These are phyloP conservation scores for Troides oblongomaculatus DNA, from an alignment of 2,888 invertebrate genomes.

Conservation along the genomic window DNA sequence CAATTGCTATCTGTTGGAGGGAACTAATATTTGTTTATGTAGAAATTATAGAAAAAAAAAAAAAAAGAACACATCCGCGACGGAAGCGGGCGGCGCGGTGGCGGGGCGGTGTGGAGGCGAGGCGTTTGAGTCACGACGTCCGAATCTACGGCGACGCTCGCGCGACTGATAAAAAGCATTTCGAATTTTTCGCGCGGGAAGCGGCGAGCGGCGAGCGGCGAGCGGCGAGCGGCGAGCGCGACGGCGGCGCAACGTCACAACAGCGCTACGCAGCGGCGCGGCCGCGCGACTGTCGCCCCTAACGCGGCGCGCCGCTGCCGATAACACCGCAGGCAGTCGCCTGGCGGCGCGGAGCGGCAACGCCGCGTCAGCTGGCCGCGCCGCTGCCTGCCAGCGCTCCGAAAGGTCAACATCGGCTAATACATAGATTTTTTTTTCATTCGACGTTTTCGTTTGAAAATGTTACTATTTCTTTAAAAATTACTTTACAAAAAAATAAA, in stretches of 20 bases:
- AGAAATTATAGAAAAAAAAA: not conserved
- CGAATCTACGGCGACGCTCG: constrained; percentile 11
- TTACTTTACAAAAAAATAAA: too few species aligned
- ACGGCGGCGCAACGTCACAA: constrained; percentile 65
- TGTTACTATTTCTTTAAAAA: too few species aligned
- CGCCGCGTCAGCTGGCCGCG: constrained; percentile 78
- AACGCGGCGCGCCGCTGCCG: constrained; percentile 56
- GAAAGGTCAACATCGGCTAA: constrained; percentile 78
- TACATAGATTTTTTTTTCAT: constrained; percentile 59
- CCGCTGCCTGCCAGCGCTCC: constrained; percentile 71
- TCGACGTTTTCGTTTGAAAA: constrained; percentile 56
- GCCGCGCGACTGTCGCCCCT: constrained; percentile 52
- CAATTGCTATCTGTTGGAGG: too few species aligned
- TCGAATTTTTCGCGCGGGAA: constrained; percentile 80
- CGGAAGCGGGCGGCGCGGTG: not conserved
- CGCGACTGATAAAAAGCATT: constrained; percentile 62
- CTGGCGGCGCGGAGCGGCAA: constrained; percentile 61
- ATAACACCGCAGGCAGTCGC: constrained; percentile 62
- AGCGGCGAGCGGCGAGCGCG: constrained; percentile 36
- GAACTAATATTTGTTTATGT: too few species aligned
- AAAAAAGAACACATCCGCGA: not conserved
- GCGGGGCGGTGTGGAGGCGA: not conserved
- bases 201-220: constrained; percentile 36
- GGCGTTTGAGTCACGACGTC: constrained; percentile 9
- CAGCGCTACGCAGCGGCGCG: constrained; percentile 66